phyloP scores from a whole-genome alignment of 2,888 invertebrate genomes.

The Lasius platythorax region DNA sequence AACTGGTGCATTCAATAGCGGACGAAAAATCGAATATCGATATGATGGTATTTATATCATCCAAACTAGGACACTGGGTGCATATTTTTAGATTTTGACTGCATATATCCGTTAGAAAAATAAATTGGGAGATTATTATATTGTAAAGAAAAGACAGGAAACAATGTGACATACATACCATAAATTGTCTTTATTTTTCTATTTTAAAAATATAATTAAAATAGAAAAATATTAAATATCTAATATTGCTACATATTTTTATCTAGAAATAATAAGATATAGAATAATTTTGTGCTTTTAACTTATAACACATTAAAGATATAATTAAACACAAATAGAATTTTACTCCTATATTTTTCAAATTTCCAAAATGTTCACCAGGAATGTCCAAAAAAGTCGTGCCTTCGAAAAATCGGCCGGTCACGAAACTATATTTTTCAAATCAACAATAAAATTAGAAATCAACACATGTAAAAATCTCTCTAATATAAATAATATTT shows the following conservation, averaged over 20 bases:
- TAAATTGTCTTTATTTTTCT: not conserved
- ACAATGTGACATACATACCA: not conserved
- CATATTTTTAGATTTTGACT: conserved; percentile 6
- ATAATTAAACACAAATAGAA: not conserved
- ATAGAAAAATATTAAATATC: not conserved
- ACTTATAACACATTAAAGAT: not conserved
- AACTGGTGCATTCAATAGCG: conserved; percentile 31
- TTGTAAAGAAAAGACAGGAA: not conserved
- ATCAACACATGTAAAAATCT: not conserved
- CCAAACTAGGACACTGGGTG: not conserved
- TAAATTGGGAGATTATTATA: not conserved
- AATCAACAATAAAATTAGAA: not conserved
- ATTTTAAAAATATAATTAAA: not conserved
- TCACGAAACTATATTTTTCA: not conserved
- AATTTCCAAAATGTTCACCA: not conserved
- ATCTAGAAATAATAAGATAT: not conserved
- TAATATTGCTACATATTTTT: not conserved
- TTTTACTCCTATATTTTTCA: not conserved
- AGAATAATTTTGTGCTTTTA: not conserved
- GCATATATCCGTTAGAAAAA: not conserved
- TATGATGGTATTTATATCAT: not conserved
- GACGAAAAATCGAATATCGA: not conserved
- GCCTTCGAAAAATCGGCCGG: not conserved
- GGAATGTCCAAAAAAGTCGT: not conserved
- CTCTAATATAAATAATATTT: not conserved